Base-by-base conservation (phyloP, 2,888 invertebrate species). In the Boloria euphrosyne region DNA sequence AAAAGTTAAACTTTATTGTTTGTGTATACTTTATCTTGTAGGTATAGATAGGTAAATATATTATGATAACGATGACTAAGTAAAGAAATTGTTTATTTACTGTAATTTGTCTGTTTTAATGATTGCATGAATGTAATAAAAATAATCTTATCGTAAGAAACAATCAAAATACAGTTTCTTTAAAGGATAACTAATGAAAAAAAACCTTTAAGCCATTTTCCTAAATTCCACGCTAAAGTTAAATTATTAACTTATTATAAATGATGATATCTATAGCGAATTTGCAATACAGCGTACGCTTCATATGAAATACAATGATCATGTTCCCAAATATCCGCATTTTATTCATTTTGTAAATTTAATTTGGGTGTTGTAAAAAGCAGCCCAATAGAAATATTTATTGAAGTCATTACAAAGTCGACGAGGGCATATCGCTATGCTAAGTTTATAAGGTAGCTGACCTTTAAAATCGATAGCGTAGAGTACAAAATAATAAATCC, bases 401-500 rank as follows among this genome's bases (percentile, higher is more conserved):
- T 59, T 59, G 27, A 59, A 59, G 16, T 13, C 13, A 49, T 47
- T 49, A 49, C 31, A 17, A 17, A 49, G 5, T 49, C 27, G 17
- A 49, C 31, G 49, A 49, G 59, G 14, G 22, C 22, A 18, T 46
- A 13, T 13, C 2, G 47, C 13, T 3, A 17, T 31, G 7, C 13
- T 13, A 27, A 16, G 16, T 16, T 27, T 58, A 49, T 49, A 49
- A 31, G 31, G 17, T 47, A 1, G 16, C 7, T 47, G 27, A 58
- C 44, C 44, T 58, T 27, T 58, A 22, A 51, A 46, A 63, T 27
- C 57, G 50, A 63, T 63, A 51, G 27, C 31, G 14, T 64, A 14
- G 43, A 58, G 43, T 58, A 58, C 27, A 58, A 59, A 65, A 65
- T 68, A 68, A 65, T 68, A 68, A 68, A 68, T 68, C 27, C 38